These are phyloP conservation scores for Salminus brasiliensis DNA, from an alignment of 2,113 vertebrate species.

Conservation along the genomic window DNA sequence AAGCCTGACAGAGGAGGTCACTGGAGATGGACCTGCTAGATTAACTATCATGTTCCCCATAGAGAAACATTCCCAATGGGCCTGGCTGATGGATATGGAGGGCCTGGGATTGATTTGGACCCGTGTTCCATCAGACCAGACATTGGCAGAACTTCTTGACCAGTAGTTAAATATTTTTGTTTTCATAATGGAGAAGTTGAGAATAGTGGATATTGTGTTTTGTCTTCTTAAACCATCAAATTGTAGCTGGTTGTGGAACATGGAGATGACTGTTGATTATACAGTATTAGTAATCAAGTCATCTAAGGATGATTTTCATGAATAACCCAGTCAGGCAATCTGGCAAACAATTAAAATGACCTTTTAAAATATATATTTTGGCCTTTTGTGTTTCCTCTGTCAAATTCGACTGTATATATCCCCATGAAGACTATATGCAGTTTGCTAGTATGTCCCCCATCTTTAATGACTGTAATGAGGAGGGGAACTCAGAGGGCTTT, in stretches of 20 bases:
- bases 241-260: background rate
- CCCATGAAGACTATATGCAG: no score
- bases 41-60: constrained; percentile 40
- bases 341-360: no score
- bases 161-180: constrained; percentile 5
- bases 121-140: constrained; percentile 20
- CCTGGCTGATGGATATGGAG: constrained; percentile 35
- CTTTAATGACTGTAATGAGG: no score
- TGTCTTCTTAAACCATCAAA: background rate
- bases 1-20: constrained; percentile 54
- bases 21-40: constrained; percentile 51
- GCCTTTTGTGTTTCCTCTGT: no score
- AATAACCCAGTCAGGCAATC: no score
- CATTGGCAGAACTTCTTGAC: constrained; percentile 1
- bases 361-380: no score
- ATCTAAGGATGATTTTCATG: no score
- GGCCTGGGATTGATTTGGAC: constrained; percentile 24
- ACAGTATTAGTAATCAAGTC: no score
- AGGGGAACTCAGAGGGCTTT: no score
- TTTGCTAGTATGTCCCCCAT: no score
- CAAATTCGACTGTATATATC: no score
- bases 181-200: background rate
- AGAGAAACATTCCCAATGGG: constrained; percentile 36
- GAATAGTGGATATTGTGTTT: background rate
- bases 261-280: background rate